Conservation (phyloP, 2,888 invertebrate genomes). For the Apodemia zela region DNA sequence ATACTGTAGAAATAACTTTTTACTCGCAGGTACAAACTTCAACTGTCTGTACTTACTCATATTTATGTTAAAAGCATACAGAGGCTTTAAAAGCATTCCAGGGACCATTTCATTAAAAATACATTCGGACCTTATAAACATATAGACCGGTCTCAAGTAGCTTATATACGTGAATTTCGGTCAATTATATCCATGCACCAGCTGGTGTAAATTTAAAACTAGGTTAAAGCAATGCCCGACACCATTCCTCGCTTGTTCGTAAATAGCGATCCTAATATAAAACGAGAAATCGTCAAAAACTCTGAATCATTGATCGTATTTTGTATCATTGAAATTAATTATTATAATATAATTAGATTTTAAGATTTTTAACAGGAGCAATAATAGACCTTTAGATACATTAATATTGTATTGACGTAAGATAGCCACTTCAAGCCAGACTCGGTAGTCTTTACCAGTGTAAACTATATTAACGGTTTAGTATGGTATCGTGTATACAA, state of each 20-base stretch:
- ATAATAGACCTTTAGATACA: too few relatives aligned
- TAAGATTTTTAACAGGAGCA: too few relatives aligned
- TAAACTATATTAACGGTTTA: too few relatives aligned
- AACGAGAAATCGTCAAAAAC: conserved; percentile 11
- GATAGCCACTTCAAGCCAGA: too few relatives aligned
- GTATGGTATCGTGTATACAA: too few relatives aligned
- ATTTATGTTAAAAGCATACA: neutral
- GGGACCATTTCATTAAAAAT: neutral
- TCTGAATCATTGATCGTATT: neutral
- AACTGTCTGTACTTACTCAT: neutral
- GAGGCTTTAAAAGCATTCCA: neutral
- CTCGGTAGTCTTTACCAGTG: too few relatives aligned
- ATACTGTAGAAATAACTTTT: too few relatives aligned
- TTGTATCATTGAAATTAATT: neutral
- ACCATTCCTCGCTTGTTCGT: conserved; percentile 32
- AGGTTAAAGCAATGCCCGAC: conserved; percentile 54
- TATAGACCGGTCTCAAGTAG: conserved; percentile 29
- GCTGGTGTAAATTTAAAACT: conserved; percentile 68
- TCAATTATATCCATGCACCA: conserved; percentile 49
- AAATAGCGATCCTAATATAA: conserved; percentile 20
- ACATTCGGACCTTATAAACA: conserved; percentile 6
- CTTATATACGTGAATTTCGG: conserved; percentile 41
- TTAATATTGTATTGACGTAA: too few relatives aligned
- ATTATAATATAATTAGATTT: too few relatives aligned
- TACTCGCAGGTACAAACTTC: neutral